Base-by-base conservation (phyloP, 2,113 vertebrate genomes). In the Chlamydotis undulata region DNA sequence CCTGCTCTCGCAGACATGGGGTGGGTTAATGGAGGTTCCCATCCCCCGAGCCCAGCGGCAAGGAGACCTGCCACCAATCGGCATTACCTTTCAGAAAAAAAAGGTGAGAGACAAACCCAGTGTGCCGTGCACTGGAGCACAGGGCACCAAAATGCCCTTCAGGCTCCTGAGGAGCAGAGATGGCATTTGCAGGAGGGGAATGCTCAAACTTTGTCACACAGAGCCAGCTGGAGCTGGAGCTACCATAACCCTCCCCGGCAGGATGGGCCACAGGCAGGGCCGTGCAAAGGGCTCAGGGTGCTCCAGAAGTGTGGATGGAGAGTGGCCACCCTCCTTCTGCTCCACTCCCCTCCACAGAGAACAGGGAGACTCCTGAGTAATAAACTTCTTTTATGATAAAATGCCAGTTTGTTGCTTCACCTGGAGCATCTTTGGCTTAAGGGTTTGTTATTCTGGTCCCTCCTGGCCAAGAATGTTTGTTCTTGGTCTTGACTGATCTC, bases 31-130 rank as follows among this genome's bases (percentile, higher is more conserved):
- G 63, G 52, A 83, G 56, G 56, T 56, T 75, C 19, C 24, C 7
- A 5, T 56, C 33, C 45, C 45, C 29, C 1, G 1, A 35, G 39
- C 31, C 43, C 75, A 37, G n/a, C 1, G 0, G 70, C 4, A 5
- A 81, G 65, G 41, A 82, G 19, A 57, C 18, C 4, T 55, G 56
- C 12, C 45, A 55, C 59, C 39, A 63, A 1, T 14, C 3, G 2
- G 13, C 5, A 1, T 8, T 18, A 2, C n/a, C 52, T 79, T 65
- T 50, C 45, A 22, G 57, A 63, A 55, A 16, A 33, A 35, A 55
- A 55, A 75, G 25, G 12, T 41, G 13, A 81, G 26, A 56, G 29
- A 3, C 57, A 83, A 71, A 80, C 15, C 18, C 35, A 52, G 3
- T 1, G 14, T 10, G 14, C 29, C 19, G 11, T 1, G 2, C 59